Percentiles rank a stretch among this genome's conserved stretches.
phyloP scores from a whole-genome alignment of 2,113 vertebrate genomes.

The Nibea coibor region DNA sequence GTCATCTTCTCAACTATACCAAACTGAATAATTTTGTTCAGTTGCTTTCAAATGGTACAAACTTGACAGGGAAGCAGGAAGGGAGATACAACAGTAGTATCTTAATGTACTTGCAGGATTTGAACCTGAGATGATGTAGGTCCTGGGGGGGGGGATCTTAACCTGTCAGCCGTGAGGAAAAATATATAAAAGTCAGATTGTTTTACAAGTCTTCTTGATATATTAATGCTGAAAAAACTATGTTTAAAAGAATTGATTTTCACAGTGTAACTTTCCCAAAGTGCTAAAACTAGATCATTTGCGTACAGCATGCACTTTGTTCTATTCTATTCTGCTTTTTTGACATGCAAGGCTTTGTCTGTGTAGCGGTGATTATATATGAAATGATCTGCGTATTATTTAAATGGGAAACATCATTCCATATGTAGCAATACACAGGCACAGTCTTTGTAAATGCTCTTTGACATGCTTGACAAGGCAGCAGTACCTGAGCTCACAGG shows the following conservation, averaged over 20 bases:
- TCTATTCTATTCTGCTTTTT: neutral
- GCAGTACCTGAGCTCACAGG: constrained; percentile 72
- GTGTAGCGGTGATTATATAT: neutral
- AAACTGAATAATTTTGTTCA: neutral
- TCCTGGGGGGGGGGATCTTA: neutral
- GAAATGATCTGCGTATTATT: neutral
- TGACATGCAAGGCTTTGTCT: neutral
- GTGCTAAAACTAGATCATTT: neutral
- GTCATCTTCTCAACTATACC: neutral
- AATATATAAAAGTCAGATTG: neutral
- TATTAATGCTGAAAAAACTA: neutral
- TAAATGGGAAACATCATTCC: neutral
- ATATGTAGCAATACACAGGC: constrained; percentile 36
- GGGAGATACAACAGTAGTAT: neutral
- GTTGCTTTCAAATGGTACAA: neutral
- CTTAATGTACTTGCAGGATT: too few relatives aligned
- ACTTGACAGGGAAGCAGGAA: neutral
- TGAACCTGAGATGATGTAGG: neutral
- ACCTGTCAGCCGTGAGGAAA: neutral
- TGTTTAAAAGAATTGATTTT: neutral
- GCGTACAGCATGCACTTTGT: neutral
- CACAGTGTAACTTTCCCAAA: neutral
- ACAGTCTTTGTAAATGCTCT: constrained; percentile 56
- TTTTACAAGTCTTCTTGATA: neutral
- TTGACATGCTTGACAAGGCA: constrained; percentile 71